These are phyloP conservation scores for Cynopterus sphinx DNA, from an alignment of 2,797 vertebrate genomes.

Conservation along the genomic window DNA sequence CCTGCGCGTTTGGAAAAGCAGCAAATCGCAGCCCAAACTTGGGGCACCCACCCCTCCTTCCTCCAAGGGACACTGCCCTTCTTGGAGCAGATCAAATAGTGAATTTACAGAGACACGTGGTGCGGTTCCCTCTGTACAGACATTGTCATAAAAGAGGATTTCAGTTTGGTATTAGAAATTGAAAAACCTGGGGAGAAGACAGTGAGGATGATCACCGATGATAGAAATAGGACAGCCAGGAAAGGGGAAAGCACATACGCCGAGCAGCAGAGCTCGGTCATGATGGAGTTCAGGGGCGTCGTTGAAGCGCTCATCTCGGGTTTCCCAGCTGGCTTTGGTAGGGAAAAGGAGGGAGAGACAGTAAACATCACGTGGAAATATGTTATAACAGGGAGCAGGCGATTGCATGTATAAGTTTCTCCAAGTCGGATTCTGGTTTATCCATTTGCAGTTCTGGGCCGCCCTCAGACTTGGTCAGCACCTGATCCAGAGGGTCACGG, in stretches of 20 bases:
- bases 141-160: slow-evolving; percentile 71
- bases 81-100: slow-evolving; percentile 27
- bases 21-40: background rate
- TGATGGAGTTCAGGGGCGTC: background rate
- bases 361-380: background rate
- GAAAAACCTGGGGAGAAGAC: slow-evolving; percentile 62
- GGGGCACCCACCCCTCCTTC: background rate
- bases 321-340: background rate
- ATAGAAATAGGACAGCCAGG: slow-evolving; percentile 41
- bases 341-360: background rate
- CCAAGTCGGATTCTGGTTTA: background rate
- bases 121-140: background rate
- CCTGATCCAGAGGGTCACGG: background rate
- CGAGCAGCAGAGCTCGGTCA: background rate
- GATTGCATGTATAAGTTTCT: background rate
- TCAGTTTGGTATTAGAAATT: slow-evolving; percentile 75
- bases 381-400: slow-evolving; percentile 42
- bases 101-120: slow-evolving; percentile 52
- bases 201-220: slow-evolving; percentile 54
- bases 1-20: background rate
- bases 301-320: background rate
- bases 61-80: background rate
- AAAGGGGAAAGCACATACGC: background rate
- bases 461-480: background rate
- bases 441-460: background rate